Base-by-base conservation (phyloP, 2,113 vertebrate species). In the Canis aureus region DNA sequence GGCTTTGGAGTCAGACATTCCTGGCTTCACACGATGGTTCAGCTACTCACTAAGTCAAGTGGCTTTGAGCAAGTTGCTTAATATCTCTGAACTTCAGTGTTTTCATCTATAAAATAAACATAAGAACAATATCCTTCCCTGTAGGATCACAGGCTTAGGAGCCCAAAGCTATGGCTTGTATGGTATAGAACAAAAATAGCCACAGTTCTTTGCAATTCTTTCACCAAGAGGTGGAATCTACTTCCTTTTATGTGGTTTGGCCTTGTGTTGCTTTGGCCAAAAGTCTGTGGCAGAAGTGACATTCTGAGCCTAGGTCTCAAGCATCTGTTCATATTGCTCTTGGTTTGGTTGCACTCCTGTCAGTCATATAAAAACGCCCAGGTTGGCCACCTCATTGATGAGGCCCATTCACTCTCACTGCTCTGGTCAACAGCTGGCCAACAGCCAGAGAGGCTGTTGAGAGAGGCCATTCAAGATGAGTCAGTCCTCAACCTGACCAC, bases 51-150 rank as follows among this genome's bases (percentile, higher is more conserved):
- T 66, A 64, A 78, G 8, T 25, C 62, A 95, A 87, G 74, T 8
- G 29, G 83, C 29, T 23, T 32, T 35, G 32, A 84, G 62, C 6
- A 76, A 78, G 11, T 32, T 90, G 13, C 3, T 95, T 66, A 43
- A 66, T 27, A 55, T 80, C 23, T 92, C 83, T 67, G 80, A 94
- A 74, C 6, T n/a, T 81, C 66, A 94, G 57, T 76, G 27, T 85
- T 83, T n/a, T 53, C 9, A 38, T 57, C 57, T 38, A 82, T 71
- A 97, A 91, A 92, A 79, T 49, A 89, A 81, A 4, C 20, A 92
- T 74, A 78, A 86, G 91, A 96, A 71, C 79, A 60, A 91, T 22
- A 64, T 53, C 2, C 25, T 66, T 32, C 27, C 69, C 27, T 66
- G 0, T 2, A 67, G 23, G 17, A 51, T 38, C 29, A 53, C 43